phyloP scores from a whole-genome alignment of 2,888 invertebrate species.

The Gordius sp. region DNA sequence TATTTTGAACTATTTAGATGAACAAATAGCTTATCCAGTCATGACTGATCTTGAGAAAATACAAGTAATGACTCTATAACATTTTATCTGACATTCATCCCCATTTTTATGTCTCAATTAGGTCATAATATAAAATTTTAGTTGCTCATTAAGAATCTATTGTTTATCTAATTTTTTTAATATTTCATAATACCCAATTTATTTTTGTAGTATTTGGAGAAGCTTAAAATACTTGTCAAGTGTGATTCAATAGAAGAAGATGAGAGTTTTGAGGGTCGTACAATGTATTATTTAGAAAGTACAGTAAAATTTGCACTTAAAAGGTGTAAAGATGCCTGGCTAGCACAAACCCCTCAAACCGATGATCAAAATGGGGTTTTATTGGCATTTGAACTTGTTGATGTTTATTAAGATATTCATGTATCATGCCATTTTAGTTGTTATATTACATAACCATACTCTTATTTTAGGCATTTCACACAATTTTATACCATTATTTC shows the following conservation, averaged over 20 bases:
- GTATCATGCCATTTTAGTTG: too few species aligned
- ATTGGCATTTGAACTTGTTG: too few species aligned
- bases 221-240: neutral
- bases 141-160: neutral
- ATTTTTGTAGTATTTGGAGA: neutral
- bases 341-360: neutral
- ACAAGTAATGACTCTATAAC: too few species aligned
- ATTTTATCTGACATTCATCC: too few species aligned
- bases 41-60: neutral
- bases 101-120: too few species aligned
- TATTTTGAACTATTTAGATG: neutral
- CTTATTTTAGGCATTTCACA: too few species aligned
- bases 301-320: neutral
- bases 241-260: neutral
- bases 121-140: neutral
- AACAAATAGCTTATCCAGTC: slow-evolving; percentile 5
- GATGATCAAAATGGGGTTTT: too few species aligned
- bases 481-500: too few species aligned
- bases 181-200: neutral
- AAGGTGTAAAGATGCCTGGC: neutral
- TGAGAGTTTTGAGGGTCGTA: neutral
- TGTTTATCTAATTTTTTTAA: neutral
- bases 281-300: neutral
- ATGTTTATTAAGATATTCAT: too few species aligned
- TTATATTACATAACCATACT: too few species aligned